Conservation (phyloP, 2,888 invertebrate genomes). For the Drosophila prostipennis region DNA sequence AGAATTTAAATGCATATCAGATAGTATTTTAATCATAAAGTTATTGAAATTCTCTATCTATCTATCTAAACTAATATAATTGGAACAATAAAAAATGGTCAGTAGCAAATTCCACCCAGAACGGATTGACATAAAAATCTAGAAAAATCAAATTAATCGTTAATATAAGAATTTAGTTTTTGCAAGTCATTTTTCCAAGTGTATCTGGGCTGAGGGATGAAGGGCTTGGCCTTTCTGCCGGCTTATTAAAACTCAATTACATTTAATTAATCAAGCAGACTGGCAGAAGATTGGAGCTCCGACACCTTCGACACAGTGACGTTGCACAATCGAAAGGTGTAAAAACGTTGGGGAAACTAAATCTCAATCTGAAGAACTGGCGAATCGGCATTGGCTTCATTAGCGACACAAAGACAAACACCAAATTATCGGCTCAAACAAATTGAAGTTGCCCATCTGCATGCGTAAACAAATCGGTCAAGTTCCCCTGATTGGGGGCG, state of each 20-base stretch:
- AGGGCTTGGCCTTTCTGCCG: conserved; percentile 9
- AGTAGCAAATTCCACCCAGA: too few relatives aligned
- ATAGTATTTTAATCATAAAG: neutral
- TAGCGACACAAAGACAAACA: conserved; percentile 45
- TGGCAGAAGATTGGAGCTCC: conserved; percentile 11
- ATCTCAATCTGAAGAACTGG: conserved; percentile 8
- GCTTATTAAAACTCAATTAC: conserved; percentile 78
- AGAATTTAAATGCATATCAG: too few relatives aligned
- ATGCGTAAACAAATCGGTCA: conserved; percentile 44
- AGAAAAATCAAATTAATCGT: too few relatives aligned
- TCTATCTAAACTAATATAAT: too few relatives aligned
- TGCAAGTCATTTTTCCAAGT: conserved; percentile 6
- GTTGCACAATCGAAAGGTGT: conserved; percentile 56
- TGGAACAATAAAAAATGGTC: too few relatives aligned
- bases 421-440: conserved; percentile 68
- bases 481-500: conserved; percentile 51
- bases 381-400: conserved; percentile 72
- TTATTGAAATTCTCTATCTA: neutral
- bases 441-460: conserved; percentile 52
- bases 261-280: conserved; percentile 72
- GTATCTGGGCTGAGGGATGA: neutral
- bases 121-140: too few relatives aligned
- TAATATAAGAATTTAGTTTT: neutral
- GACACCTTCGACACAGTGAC: conserved; percentile 54
- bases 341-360: neutral